Percentiles rank a stretch among this genome's conserved stretches.
phyloP scores from a whole-genome alignment of 2,888 invertebrate genomes.

The Euphydryas editha region DNA sequence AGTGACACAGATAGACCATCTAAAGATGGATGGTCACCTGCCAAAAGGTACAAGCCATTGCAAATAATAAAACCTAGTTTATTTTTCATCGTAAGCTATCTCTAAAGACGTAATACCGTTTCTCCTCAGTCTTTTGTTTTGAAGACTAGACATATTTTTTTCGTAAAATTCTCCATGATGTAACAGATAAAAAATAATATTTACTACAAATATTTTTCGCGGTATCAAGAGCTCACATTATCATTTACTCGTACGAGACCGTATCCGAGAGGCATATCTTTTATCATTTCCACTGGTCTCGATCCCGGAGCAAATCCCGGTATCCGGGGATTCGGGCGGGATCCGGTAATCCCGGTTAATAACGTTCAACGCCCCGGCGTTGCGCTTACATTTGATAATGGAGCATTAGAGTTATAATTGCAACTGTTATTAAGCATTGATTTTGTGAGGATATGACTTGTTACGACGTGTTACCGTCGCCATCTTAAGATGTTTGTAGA shows the following conservation, averaged over 20 bases:
- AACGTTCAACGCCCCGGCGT: slow-evolving; percentile 67
- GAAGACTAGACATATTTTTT: background rate
- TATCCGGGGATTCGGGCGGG: slow-evolving; percentile 75
- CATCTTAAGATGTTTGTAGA: background rate
- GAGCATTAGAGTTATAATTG: slow-evolving; percentile 78
- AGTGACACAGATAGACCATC: background rate
- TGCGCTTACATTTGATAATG: slow-evolving; percentile 70
- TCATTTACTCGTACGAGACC: slow-evolving; percentile 49
- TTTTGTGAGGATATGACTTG: slow-evolving; percentile 39
- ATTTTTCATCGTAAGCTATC: too few relatives aligned
- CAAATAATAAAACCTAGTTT: background rate
- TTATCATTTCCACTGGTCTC: slow-evolving; percentile 75
- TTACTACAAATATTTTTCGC: slow-evolving; percentile 27
- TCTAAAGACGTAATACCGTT: background rate
- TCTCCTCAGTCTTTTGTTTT: background rate
- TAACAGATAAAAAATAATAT: slow-evolving; percentile 10
- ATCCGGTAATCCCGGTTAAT: slow-evolving; percentile 83
- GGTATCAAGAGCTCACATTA: slow-evolving; percentile 46
- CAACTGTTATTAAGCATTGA: slow-evolving; percentile 54
- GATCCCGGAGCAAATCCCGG: slow-evolving; percentile 81
- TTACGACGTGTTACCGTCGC: background rate
- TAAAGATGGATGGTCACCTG: slow-evolving; percentile 6
- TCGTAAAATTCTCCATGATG: background rate
- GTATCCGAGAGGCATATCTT: slow-evolving; percentile 63
- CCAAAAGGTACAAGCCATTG: background rate